A percentile compares a stretch with the other conserved stretches of the same genome.
phyloP scores from a whole-genome alignment of 2,888 invertebrate species.

The Exephanes ischioxanthus region DNA sequence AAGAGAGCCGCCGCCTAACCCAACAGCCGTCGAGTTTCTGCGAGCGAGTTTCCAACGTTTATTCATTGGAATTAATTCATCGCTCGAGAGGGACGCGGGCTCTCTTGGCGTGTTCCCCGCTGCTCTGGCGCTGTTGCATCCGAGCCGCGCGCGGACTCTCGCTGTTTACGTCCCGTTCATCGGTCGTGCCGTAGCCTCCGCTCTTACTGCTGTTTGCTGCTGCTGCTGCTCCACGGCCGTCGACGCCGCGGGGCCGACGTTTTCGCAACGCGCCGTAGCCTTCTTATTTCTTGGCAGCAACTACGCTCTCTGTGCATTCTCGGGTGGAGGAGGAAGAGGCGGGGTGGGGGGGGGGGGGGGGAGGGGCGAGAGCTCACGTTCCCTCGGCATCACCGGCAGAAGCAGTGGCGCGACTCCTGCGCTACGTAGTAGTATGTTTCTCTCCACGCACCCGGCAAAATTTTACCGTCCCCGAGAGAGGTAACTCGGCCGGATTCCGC shows the following conservation, averaged over 20 bases:
- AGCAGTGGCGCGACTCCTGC: conserved; percentile 68
- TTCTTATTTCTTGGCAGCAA: conserved; percentile 79
- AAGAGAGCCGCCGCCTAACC: conserved; percentile 16
- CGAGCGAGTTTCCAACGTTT: conserved; percentile 53
- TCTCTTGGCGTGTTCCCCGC: conserved; percentile 2
- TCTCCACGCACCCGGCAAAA: conserved; percentile 35
- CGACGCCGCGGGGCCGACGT: conserved; percentile 75
- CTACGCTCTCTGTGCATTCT: conserved; percentile 36
- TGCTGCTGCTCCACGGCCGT: conserved; percentile 37
- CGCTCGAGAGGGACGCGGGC: conserved; percentile 16
- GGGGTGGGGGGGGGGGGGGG: no score
- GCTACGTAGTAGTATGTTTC: conserved; percentile 36
- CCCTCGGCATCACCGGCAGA: conserved; percentile 67
- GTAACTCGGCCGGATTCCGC: conserved; percentile 38
- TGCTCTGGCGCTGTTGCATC: conserved; percentile 6
- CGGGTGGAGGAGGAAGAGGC: neutral
- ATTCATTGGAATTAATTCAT: conserved; percentile 61
- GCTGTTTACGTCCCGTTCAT: conserved; percentile 65
- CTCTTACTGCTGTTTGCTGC: conserved; percentile 21
- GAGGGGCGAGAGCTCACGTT: conserved; percentile 39
- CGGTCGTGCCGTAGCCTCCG: conserved; percentile 28
- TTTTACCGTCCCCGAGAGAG: conserved; percentile 29
- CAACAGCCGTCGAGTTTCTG: conserved; percentile 27
- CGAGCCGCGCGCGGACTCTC: conserved; percentile 23
- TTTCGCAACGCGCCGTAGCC: conserved; percentile 81